Conservation (phyloP, 2,888 invertebrate genomes). For the Sesia bembeciformis region DNA sequence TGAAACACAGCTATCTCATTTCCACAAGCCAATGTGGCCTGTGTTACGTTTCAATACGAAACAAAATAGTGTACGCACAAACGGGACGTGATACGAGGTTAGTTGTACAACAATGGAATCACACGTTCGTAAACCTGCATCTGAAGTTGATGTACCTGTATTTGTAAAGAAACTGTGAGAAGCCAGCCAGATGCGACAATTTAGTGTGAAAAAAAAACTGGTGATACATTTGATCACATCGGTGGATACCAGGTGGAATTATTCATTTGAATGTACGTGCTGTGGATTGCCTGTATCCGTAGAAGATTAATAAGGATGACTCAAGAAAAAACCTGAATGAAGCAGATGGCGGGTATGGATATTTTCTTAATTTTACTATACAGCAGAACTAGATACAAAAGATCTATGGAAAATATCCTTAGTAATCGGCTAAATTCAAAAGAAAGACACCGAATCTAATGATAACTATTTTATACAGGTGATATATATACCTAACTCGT, state of each 20-base stretch:
- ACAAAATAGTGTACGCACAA: too few relatives aligned
- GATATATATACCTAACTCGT: too few relatives aligned
- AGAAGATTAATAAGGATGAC: slow-evolving; percentile 9
- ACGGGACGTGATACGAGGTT: neutral
- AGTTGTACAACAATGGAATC: neutral
- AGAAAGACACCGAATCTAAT: too few relatives aligned
- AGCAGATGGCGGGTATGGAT: too few relatives aligned
- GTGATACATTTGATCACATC: slow-evolving; percentile 11
- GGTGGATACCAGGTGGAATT: slow-evolving; percentile 1
- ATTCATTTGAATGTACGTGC: slow-evolving; percentile 15
- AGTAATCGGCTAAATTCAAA: too few relatives aligned
- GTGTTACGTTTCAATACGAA: too few relatives aligned
- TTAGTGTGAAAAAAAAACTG: neutral
- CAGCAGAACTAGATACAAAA: too few relatives aligned
- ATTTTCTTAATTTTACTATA: too few relatives aligned
- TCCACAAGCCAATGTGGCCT: neutral
- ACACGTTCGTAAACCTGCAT: neutral
- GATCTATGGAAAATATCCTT: too few relatives aligned
- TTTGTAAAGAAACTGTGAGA: slow-evolving; percentile 41
- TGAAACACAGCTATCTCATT: neutral
- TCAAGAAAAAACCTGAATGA: too few relatives aligned
- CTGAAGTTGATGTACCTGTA: neutral
- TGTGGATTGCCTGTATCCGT: slow-evolving; percentile 8
- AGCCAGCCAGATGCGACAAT: slow-evolving; percentile 12
- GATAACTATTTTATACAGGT: too few relatives aligned